Evolutionary conservation across 2,113 vertebrate species (phyloP).

Genomic region (Hepsetus odoe): DNA sequence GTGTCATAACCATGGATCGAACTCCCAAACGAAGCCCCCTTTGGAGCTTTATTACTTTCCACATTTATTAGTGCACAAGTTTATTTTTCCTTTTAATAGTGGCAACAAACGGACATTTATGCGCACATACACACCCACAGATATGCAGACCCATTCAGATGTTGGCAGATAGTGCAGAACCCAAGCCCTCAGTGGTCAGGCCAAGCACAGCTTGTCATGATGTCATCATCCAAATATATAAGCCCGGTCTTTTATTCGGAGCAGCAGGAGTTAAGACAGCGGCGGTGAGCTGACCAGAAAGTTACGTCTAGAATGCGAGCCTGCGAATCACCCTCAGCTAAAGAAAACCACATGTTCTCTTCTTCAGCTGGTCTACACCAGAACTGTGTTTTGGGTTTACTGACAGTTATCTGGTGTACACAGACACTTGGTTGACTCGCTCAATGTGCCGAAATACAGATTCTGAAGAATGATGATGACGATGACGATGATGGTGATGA

Average conservation of each 20-base stretch:
- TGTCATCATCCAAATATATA: conserved; percentile 87
- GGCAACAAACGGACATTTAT: neutral
- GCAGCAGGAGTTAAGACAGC: conserved; percentile 37
- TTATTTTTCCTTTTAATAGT: neutral
- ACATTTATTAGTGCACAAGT: neutral
- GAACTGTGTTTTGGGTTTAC: neutral
- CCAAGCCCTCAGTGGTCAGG: neutral
- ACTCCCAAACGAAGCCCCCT: too few species aligned
- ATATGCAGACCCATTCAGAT: neutral
- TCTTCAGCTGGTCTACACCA: neutral
- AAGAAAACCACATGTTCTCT: conserved; percentile 11
- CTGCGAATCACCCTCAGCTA: conserved; percentile 4
- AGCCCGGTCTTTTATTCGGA: conserved; percentile 68
- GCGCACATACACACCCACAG: neutral
- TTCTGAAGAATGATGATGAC: too few species aligned
- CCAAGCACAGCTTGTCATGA: conserved; percentile 81
- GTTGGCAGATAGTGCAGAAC: neutral
- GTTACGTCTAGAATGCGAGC: conserved; percentile 22
- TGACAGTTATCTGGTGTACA: neutral
- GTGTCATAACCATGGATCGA: too few species aligned
- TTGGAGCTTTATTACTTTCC: neutral
- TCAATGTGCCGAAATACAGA: too few species aligned
- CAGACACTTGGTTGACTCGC: too few species aligned
- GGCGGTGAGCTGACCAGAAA: conserved; percentile 6
- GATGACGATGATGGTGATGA: too few species aligned